A percentile compares a stretch with the other conserved stretches of the same genome.
phyloP scores from a whole-genome alignment of 2,888 invertebrate species.

The Meloe dianella region DNA sequence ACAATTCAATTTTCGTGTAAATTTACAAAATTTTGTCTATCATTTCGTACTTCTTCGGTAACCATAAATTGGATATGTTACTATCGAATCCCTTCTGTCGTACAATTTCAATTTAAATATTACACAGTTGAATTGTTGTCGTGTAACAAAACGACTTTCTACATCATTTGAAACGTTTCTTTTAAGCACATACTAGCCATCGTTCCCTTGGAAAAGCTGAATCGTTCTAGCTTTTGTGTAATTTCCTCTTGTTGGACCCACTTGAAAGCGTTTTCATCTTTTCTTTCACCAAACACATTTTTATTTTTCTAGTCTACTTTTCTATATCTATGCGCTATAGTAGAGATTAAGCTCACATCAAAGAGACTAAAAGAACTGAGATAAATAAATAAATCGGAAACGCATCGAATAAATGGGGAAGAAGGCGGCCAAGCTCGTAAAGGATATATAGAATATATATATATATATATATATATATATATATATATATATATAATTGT shows the following conservation, averaged over 20 bases:
- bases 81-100: neutral
- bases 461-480: no score
- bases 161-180: neutral
- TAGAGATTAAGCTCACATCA: neutral
- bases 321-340: neutral
- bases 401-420: neutral
- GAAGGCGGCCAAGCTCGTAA: neutral
- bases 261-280: neutral
- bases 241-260: neutral
- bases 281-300: neutral
- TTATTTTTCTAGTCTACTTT: neutral
- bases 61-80: no score
- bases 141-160: neutral
- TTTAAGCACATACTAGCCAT: neutral
- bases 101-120: neutral
- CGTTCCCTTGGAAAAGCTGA: neutral
- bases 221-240: neutral
- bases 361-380: neutral
- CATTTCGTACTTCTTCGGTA: no score
- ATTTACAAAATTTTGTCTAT: no score
- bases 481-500: neutral
- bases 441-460: neutral
- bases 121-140: neutral
- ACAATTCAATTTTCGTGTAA: no score
- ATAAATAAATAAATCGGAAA: conserved; percentile 7